Evolutionary conservation across 2,113 vertebrate genomes (phyloP).

Genomic region (Isichthys henryi): DNA sequence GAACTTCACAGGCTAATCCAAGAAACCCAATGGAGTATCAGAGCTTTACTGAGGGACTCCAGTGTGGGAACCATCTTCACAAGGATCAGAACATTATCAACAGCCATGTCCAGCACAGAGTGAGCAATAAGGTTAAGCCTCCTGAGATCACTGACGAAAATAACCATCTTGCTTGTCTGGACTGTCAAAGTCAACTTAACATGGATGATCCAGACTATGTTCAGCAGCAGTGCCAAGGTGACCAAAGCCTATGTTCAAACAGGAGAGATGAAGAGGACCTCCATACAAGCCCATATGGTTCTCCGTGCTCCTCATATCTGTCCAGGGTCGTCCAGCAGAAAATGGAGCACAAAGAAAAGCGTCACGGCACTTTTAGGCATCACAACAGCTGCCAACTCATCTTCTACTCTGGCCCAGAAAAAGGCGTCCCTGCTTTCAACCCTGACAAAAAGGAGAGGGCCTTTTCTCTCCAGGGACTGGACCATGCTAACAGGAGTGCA

Average conservation of each 20-base stretch:
- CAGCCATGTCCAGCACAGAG: slow-evolving; percentile 61
- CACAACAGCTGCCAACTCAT: slow-evolving; percentile 40
- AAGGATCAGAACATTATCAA: slow-evolving; percentile 35
- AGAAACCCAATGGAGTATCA: slow-evolving; percentile 11
- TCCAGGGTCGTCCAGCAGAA: slow-evolving; percentile 31
- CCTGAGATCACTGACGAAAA: slow-evolving; percentile 30
- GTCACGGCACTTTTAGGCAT: slow-evolving; percentile 25
- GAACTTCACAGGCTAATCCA: slow-evolving; percentile 31
- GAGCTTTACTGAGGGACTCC: slow-evolving; percentile 35
- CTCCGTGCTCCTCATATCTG: slow-evolving; percentile 22
- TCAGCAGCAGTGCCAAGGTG: slow-evolving; percentile 35
- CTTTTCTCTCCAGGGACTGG: slow-evolving; percentile 15
- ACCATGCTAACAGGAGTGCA: slow-evolving; percentile 36
- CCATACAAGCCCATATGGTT: not conserved
- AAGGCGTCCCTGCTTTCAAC: slow-evolving; percentile 30
- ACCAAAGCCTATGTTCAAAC: slow-evolving; percentile 21
- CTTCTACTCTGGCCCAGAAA: slow-evolving; percentile 56
- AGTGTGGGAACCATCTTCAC: slow-evolving; percentile 31
- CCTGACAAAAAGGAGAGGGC: not conserved
- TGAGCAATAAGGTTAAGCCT: slow-evolving; percentile 53
- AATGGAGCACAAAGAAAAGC: slow-evolving; percentile 34
- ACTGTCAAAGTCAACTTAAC: slow-evolving; percentile 6
- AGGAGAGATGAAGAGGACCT: slow-evolving; percentile 36
- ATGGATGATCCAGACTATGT: slow-evolving; percentile 42
- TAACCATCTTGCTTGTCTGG: not conserved